A percentile compares a stretch with the other conserved stretches of the same genome.
phyloP scores from a whole-genome alignment of 2,888 invertebrate genomes.

The Dasysyrphus tricinctus region DNA sequence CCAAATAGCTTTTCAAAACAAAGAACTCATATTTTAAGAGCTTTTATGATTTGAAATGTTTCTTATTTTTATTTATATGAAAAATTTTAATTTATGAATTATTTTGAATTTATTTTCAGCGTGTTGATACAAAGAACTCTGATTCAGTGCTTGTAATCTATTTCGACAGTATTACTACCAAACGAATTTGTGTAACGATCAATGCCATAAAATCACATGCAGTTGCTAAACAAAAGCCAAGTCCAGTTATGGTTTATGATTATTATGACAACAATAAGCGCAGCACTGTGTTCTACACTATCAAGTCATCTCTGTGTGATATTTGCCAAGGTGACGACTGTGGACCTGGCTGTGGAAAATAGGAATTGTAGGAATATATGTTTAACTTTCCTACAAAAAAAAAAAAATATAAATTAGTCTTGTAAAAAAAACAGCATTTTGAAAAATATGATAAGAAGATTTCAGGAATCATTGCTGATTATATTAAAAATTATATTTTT shows the following conservation, averaged over 20 bases:
- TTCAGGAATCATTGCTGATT: too few species aligned
- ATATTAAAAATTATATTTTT: too few species aligned
- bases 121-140: slow-evolving; percentile 88
- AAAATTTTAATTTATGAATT: too few species aligned
- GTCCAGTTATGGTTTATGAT: slow-evolving; percentile 93
- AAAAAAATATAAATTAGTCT: too few species aligned
- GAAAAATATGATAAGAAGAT: too few species aligned
- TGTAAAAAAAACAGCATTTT: too few species aligned
- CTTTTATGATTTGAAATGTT: too few species aligned
- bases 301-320: slow-evolving; percentile 89
- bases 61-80: too few species aligned
- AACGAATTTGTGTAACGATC: slow-evolving; percentile 91
- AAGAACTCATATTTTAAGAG: too few species aligned
- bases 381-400: too few species aligned
- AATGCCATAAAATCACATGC: slow-evolving; percentile 92
- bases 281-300: slow-evolving; percentile 80
- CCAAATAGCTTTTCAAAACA: too few species aligned
- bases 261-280: slow-evolving; percentile 91
- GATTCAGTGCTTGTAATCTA: slow-evolving; percentile 88
- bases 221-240: slow-evolving; percentile 93
- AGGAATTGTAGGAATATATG: slow-evolving; percentile 55
- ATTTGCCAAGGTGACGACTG: slow-evolving; percentile 90
- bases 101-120: slow-evolving; percentile 83
- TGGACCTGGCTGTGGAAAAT: slow-evolving; percentile 79
- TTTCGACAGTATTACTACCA: slow-evolving; percentile 87